Conservation (phyloP, 2,797 vertebrate genomes). For the Myotis pilosus region DNA sequence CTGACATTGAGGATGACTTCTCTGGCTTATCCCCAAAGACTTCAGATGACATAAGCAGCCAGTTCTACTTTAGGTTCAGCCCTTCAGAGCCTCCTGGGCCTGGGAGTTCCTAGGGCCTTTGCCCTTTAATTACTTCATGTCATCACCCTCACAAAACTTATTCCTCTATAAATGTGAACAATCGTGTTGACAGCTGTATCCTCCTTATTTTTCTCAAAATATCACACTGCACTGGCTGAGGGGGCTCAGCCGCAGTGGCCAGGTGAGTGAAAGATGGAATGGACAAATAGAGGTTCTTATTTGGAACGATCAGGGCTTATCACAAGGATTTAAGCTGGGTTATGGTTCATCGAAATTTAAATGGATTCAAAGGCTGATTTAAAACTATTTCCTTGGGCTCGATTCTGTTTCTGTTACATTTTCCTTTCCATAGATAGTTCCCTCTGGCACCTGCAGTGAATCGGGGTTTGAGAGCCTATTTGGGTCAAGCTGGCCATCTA, state of each 20-base stretch:
- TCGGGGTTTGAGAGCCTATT: not conserved
- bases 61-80: not conserved
- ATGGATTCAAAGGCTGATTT: not conserved
- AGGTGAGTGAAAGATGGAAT: not conserved
- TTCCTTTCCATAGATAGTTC: not conserved
- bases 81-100: not conserved
- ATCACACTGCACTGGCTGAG: not conserved
- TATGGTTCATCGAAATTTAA: not conserved
- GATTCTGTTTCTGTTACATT: not conserved
- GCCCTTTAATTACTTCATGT: not conserved
- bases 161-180: not conserved
- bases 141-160: not conserved
- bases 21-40: not conserved
- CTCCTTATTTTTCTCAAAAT: slow-evolving; percentile 27
- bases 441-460: not conserved
- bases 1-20: not conserved
- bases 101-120: not conserved
- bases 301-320: not conserved
- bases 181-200: not conserved
- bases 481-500: not conserved
- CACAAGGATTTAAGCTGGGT: not conserved
- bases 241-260: not conserved
- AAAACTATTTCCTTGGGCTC: not conserved
- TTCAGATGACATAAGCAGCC: not conserved
- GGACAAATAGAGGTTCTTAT: not conserved